Base-by-base conservation (phyloP, 2,888 invertebrate genomes). In the Drosophila siamana region DNA sequence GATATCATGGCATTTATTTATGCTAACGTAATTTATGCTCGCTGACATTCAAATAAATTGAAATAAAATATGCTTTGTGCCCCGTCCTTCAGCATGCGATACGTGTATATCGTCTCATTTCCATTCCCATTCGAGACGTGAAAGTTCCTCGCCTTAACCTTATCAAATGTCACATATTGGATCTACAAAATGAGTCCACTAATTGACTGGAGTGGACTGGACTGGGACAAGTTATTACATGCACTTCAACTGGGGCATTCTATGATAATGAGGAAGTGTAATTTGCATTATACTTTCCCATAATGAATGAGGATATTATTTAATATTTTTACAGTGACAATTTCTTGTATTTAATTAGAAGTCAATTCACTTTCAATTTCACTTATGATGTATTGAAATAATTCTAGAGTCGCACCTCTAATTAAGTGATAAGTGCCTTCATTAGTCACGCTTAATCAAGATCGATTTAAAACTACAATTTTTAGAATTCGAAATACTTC, bases 31-130 rank as follows among this genome's bases (percentile, higher is more conserved):
- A 85, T 83, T 83, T 83, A 85, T 85, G 86, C 81, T 55, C 64
- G 50, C 73, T 78, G 76, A 74, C 69, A 85, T 75, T 72, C 75
- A 82, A 85, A 85, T 82, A 85, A 86, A 83, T 80, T 83, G 81
- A 83, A 83, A 84, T 84, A 62, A 77, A 78, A 82, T 85, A 82
- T 75, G 61, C 48, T 4, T 38, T 43, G 48, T 28, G 26, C 36
- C 43, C 38, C 33, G 36, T 33, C 51, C 30, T 40, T 44, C 15
- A 55, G 41, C 44, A 50, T 36, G 36, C 9, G 33, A 48, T 47
- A 43, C n/a, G 3, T 43, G 11, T 30, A n/a, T n/a, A n/a, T n/a
- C 44, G n/a, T 47, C 48, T 11, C 43, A 43, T 55, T 64, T 46
- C 40, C 62, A 67, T 47, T 59, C 41, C 30, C 61, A 38, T 51